phyloP scores from a whole-genome alignment of 1,140 invertebrate species.

The Pseudoatta argentina region DNA sequence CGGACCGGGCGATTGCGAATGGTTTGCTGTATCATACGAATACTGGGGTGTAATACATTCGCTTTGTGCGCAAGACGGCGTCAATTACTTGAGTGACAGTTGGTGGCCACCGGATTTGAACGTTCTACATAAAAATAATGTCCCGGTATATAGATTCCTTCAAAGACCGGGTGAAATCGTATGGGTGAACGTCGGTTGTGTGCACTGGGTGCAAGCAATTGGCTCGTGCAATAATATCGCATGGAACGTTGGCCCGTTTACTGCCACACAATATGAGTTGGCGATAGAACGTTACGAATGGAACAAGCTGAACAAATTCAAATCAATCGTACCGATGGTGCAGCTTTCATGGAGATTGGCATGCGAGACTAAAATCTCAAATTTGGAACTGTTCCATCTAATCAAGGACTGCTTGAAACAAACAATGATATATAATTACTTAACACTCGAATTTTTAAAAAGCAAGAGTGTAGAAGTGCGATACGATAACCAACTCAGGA shows the following conservation, averaged over 20 bases:
- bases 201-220: conserved; percentile 98
- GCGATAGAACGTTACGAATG: conserved; percentile 99
- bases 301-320: conserved; percentile 99
- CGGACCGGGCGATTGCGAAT: conserved; percentile 99
- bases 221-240: conserved; percentile 98
- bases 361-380: conserved; percentile 97
- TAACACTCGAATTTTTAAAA: conserved; percentile 95
- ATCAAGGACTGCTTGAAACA: conserved; percentile 95
- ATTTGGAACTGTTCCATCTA: conserved; percentile 93
- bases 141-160: conserved; percentile 98
- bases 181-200: conserved; percentile 98
- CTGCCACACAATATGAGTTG: conserved; percentile 96
- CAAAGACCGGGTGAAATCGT: conserved; percentile 99
- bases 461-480: conserved; percentile 95
- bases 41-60: conserved; percentile 98
- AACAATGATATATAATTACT: conserved; percentile 94
- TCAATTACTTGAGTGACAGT: conserved; percentile 98
- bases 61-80: conserved; percentile 96
- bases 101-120: conserved; percentile 98
- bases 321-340: conserved; percentile 99
- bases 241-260: conserved; percentile 99
- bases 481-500: conserved; percentile 94
- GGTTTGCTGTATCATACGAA: conserved; percentile 98
- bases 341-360: conserved; percentile 99
- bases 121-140: conserved; percentile 97